These are phyloP conservation scores for Ctenopoma multispine DNA, from an alignment of 2,797 vertebrate genomes.

Conservation along the genomic window DNA sequence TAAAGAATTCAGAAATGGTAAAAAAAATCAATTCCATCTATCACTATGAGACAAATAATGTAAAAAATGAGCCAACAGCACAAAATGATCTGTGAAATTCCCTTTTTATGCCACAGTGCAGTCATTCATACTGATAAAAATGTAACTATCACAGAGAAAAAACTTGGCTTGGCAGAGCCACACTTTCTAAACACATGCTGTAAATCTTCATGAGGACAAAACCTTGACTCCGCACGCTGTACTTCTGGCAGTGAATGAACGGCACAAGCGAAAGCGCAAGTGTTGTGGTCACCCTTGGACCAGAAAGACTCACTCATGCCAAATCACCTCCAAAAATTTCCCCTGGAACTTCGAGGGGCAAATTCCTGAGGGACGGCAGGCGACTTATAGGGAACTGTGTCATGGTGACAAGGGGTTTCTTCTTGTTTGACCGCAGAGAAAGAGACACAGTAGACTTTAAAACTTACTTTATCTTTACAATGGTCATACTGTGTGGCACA, in stretches of 20 bases:
- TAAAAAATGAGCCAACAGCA: slow-evolving; percentile 4
- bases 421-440: slow-evolving; percentile 50
- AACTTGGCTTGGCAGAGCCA: slow-evolving; percentile 16
- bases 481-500: slow-evolving; percentile 65
- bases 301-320: slow-evolving; percentile 27
- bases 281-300: slow-evolving; percentile 74
- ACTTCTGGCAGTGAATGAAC: slow-evolving; percentile 43
- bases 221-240: slow-evolving; percentile 28
- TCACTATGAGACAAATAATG: neutral
- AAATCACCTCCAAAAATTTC: slow-evolving; percentile 57
- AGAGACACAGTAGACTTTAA: slow-evolving; percentile 57
- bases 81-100: slow-evolving; percentile 2
- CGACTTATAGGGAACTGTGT: slow-evolving; percentile 47
- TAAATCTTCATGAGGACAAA: slow-evolving; percentile 45
- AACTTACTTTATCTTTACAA: slow-evolving; percentile 64
- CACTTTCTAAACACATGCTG: slow-evolving; percentile 13
- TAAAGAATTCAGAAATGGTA: neutral
- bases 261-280: slow-evolving; percentile 70
- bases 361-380: slow-evolving; percentile 58
- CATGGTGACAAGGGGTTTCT: slow-evolving; percentile 56
- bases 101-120: neutral
- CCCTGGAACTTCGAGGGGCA: slow-evolving; percentile 59
- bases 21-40: neutral
- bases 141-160: slow-evolving; percentile 18
- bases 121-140: slow-evolving; percentile 17